Conservation (phyloP, 2,113 vertebrate species). For the Colinus virginianus region DNA sequence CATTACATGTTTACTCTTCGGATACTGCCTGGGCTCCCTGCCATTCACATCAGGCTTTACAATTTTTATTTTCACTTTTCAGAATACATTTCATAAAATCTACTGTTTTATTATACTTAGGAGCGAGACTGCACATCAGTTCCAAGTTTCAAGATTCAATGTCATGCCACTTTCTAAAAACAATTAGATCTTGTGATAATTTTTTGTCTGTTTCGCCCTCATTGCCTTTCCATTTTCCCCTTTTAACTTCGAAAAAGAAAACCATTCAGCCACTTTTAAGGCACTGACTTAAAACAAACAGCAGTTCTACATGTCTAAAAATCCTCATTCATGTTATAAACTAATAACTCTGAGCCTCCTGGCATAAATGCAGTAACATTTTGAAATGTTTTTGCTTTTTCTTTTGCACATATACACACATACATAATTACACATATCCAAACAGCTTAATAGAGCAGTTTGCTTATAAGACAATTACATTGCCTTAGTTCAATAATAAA, state of each 20-base stretch:
- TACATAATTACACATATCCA: neutral
- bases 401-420: neutral
- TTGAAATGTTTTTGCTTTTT: neutral
- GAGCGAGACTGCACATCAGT: neutral
- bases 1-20: neutral
- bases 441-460: neutral
- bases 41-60: neutral
- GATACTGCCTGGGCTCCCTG: neutral
- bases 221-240: neutral
- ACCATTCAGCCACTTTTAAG: neutral
- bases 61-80: conserved; percentile 18
- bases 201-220: neutral
- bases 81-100: conserved; percentile 27
- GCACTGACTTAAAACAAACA: neutral
- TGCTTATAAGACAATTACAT: neutral
- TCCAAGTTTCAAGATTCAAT: neutral
- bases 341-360: neutral
- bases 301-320: neutral
- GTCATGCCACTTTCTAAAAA: neutral
- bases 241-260: neutral
- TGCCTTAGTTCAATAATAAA: neutral
- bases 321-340: neutral
- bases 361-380: neutral
- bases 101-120: neutral
- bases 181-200: neutral